phyloP scores from a whole-genome alignment of 2,113 vertebrate genomes.

The Ctenomys sociabilis region DNA sequence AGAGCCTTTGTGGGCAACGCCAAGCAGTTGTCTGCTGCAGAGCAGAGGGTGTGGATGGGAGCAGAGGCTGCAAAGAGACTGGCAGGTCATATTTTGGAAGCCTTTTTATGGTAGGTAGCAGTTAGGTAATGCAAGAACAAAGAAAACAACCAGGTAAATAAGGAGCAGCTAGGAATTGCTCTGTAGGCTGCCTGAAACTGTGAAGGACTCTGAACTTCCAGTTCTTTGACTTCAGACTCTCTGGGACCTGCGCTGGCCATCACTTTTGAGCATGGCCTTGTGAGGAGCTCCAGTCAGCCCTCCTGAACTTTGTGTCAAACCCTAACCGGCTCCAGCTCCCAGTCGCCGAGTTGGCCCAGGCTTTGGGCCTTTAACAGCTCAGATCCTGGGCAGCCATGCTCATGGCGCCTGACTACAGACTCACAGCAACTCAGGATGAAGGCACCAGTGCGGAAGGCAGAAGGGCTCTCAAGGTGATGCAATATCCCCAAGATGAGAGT shows the following conservation, averaged over 20 bases:
- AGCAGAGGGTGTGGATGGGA: neutral
- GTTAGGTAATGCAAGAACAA: neutral
- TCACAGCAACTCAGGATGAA: neutral
- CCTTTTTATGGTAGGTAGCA: neutral
- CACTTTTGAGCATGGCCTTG: neutral
- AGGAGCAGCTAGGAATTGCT: neutral
- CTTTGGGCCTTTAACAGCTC: neutral
- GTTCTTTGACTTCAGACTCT: neutral
- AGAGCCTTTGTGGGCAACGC: neutral
- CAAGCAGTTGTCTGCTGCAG: neutral
- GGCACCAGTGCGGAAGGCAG: neutral
- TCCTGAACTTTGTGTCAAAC: neutral
- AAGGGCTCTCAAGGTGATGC: neutral
- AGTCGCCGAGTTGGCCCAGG: neutral
- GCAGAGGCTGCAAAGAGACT: neutral
- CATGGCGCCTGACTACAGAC: neutral
- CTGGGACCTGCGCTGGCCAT: neutral
- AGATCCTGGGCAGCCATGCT: neutral
- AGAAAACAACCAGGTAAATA: neutral
- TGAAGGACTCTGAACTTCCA: neutral
- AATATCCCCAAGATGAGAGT: neutral
- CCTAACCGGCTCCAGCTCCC: neutral
- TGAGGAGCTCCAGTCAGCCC: neutral
- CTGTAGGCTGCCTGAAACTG: neutral
- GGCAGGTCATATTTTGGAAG: neutral